These are phyloP conservation scores for Camponotus pennsylvanicus DNA, from an alignment of 1,140 invertebrate genomes.

Conservation along the genomic window DNA sequence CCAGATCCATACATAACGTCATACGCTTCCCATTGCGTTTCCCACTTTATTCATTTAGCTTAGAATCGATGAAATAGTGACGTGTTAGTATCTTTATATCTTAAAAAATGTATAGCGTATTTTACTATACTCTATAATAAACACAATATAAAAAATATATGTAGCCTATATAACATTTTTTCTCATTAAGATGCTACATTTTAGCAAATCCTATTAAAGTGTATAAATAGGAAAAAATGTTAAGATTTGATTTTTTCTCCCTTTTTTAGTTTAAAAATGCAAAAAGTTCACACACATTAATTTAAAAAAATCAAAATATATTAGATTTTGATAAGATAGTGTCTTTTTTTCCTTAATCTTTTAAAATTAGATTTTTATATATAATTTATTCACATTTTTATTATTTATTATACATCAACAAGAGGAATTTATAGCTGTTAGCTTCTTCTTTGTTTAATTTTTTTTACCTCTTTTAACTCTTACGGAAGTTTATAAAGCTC, in stretches of 20 bases:
- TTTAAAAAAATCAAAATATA: background rate
- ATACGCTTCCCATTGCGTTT: slow-evolving; percentile 9
- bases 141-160: background rate
- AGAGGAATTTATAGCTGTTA: background rate
- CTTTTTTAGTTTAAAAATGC: background rate
- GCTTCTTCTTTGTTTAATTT: background rate
- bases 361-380: background rate
- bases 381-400: background rate
- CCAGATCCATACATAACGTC: slow-evolving; percentile 6
- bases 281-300: background rate
- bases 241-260: background rate
- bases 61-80: background rate
- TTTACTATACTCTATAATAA: no score
- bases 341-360: background rate
- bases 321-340: background rate
- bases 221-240: background rate
- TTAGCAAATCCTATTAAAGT: background rate
- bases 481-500: background rate
- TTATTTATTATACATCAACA: background rate
- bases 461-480: background rate
- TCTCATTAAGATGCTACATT: background rate
- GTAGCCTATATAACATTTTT: background rate
- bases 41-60: background rate
- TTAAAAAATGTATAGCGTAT: background rate
- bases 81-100: background rate